A percentile compares a stretch with the other conserved stretches of the same genome.
Evolutionary conservation across 1,140 invertebrate genomes (phyloP).

Genomic region (Palaemon carinicauda): DNA sequence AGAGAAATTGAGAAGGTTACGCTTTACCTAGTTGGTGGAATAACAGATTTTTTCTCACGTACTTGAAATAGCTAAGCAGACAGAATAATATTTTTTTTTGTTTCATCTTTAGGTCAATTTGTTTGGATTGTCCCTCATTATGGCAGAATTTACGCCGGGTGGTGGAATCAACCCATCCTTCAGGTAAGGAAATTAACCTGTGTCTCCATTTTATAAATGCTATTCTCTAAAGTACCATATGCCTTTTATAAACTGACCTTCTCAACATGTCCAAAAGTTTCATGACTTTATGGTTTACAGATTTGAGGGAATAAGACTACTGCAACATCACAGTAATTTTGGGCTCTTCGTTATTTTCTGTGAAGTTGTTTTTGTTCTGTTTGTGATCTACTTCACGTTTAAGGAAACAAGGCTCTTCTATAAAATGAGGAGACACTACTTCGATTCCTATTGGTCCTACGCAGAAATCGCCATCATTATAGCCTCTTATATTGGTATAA

Average conservation of each 20-base stretch:
- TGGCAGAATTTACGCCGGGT: slow-evolving; percentile 68
- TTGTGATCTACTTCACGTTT: slow-evolving; percentile 68
- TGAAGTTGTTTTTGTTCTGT: slow-evolving; percentile 65
- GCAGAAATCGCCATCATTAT: slow-evolving; percentile 66
- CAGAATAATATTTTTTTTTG: not conserved
- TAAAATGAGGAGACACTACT: slow-evolving; percentile 62
- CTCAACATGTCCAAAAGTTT: too few species aligned
- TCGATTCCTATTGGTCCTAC: slow-evolving; percentile 66
- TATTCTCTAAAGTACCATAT: too few species aligned
- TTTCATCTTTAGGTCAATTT: slow-evolving; percentile 65
- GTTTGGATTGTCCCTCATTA: slow-evolving; percentile 67
- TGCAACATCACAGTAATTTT: slow-evolving; percentile 64
- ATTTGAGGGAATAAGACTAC: slow-evolving; percentile 61
- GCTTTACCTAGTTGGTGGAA: too few species aligned
- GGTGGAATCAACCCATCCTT: slow-evolving; percentile 69
- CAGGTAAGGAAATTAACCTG: slow-evolving; percentile 49
- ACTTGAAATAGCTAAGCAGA: not conserved
- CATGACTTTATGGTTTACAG: too few species aligned
- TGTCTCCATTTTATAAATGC: too few species aligned
- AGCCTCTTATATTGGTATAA: slow-evolving; percentile 64
- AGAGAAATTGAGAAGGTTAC: too few species aligned
- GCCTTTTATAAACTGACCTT: not conserved
- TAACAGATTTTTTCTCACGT: too few species aligned
- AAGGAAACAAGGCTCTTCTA: slow-evolving; percentile 63
- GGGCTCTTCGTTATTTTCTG: slow-evolving; percentile 64